These are phyloP conservation scores for Nannospalax galili DNA, from an alignment of 2,113 vertebrate species.

Conservation along the genomic window DNA sequence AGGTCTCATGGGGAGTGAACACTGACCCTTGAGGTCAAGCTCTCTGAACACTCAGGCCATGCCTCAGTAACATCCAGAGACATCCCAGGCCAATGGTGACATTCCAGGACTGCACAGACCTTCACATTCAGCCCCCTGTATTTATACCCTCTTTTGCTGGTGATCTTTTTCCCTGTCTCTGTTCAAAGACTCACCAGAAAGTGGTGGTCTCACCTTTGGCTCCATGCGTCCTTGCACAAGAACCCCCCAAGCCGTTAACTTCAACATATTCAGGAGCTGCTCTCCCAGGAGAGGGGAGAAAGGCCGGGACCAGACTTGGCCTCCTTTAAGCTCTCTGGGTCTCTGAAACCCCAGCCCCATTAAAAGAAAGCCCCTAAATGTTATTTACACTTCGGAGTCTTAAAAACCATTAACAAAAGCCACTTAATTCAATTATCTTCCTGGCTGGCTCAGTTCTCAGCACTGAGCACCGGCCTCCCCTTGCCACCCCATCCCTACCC, in stretches of 20 bases:
- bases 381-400: constrained; percentile 90
- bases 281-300: not conserved
- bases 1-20: not conserved
- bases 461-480: constrained; percentile 63
- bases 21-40: not conserved
- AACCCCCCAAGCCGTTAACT: constrained; percentile 12
- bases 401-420: constrained; percentile 91
- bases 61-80: not conserved
- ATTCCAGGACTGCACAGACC: not conserved
- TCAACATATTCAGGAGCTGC: rapidly evolving
- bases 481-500: constrained; percentile 40
- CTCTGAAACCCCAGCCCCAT: constrained; percentile 85
- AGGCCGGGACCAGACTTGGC: constrained; percentile 12
- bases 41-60: not conserved
- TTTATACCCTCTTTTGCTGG: not conserved
- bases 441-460: constrained; percentile 73
- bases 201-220: not conserved
- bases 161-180: not conserved
- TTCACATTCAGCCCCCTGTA: not conserved
- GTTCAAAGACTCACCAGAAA: not conserved
- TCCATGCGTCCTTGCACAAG: not conserved
- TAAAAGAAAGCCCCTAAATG: constrained; percentile 86
- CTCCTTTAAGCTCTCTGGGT: constrained; percentile 61
- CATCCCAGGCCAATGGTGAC: not conserved
- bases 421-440: constrained; percentile 91